Evolutionary conservation across 2,113 vertebrate species (phyloP).

Genomic region (Micronycteris hirsuta): DNA sequence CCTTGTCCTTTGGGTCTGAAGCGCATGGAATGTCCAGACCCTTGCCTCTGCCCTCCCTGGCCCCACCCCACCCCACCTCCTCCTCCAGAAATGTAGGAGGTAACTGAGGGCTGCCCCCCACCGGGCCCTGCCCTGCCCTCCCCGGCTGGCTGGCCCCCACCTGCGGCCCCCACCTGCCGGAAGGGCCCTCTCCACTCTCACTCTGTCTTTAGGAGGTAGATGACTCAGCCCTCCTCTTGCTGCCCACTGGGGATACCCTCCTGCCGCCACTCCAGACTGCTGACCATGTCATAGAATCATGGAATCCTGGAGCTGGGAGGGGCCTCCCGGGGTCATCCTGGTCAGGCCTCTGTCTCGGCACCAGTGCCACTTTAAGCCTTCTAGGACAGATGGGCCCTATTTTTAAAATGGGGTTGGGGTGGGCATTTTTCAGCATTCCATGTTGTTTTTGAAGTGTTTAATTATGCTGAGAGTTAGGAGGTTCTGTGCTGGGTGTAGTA

Average conservation of each 20-base stretch:
- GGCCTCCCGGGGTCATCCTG: neutral
- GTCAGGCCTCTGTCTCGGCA: neutral
- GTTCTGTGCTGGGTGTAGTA: neutral
- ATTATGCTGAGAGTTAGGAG: neutral
- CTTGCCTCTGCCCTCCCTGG: neutral
- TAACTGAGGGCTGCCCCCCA: neutral
- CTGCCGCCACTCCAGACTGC: constrained; percentile 40
- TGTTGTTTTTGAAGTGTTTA: constrained; percentile 20
- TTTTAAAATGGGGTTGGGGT: constrained; percentile 39
- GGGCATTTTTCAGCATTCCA: constrained; percentile 6
- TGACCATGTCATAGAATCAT: constrained; percentile 67
- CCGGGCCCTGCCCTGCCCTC: neutral
- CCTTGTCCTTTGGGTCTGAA: constrained; percentile 59
- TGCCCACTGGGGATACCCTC: neutral
- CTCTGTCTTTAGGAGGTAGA: constrained; percentile 49
- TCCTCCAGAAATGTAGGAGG: neutral
- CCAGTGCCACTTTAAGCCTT: neutral
- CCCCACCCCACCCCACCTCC: neutral
- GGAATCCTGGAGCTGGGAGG: constrained; percentile 48
- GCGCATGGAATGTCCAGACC: constrained; percentile 30
- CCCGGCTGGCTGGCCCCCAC: neutral
- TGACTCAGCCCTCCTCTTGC: constrained; percentile 47
- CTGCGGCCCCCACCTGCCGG: neutral
- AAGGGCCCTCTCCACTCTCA: neutral
- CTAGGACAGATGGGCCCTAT: constrained; percentile 57